phyloP scores from a whole-genome alignment of 2,113 vertebrate genomes.

The Gila orcuttii region DNA sequence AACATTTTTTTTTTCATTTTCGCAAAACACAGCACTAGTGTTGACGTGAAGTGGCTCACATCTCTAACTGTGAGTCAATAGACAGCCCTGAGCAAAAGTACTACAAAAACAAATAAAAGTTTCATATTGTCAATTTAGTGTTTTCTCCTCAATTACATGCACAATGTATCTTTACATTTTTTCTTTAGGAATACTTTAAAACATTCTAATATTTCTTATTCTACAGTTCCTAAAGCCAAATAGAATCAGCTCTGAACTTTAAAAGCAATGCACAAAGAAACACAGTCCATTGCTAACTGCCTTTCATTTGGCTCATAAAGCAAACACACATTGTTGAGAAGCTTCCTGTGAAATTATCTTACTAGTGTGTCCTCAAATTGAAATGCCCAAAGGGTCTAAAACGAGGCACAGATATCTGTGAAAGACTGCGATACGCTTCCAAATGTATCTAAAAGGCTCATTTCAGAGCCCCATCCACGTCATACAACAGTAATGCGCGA shows the following conservation, averaged over 20 bases:
- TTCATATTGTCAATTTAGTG: conserved; percentile 17
- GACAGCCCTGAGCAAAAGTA: background rate
- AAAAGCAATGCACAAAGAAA: background rate
- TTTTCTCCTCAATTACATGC: conserved; percentile 2
- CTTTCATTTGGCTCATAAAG: conserved; percentile 33
- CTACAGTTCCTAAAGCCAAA: background rate
- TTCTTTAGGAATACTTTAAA: background rate
- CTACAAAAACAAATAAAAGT: background rate
- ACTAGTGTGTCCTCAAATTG: conserved; percentile 55
- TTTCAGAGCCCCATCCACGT: conserved; percentile 63
- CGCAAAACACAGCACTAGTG: conserved; percentile 13
- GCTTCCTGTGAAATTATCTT: conserved; percentile 24
- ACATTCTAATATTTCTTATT: background rate
- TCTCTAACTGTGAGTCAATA: conserved; percentile 2
- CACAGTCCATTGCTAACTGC: conserved; percentile 6
- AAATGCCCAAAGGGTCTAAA: conserved; percentile 57
- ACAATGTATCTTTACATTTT: conserved; percentile 1
- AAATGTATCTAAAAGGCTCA: conserved; percentile 65
- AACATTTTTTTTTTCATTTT: conserved; percentile 10
- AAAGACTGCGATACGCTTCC: conserved; percentile 40
- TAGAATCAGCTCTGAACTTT: background rate
- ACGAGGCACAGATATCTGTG: conserved; percentile 45
- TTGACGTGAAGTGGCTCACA: conserved; percentile 4
- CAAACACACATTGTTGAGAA: conserved; percentile 2
- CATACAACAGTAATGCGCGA: conserved; percentile 64